These are phyloP conservation scores for Pheosia gnoma DNA, from an alignment of 2,888 invertebrate genomes.

Conservation along the genomic window DNA sequence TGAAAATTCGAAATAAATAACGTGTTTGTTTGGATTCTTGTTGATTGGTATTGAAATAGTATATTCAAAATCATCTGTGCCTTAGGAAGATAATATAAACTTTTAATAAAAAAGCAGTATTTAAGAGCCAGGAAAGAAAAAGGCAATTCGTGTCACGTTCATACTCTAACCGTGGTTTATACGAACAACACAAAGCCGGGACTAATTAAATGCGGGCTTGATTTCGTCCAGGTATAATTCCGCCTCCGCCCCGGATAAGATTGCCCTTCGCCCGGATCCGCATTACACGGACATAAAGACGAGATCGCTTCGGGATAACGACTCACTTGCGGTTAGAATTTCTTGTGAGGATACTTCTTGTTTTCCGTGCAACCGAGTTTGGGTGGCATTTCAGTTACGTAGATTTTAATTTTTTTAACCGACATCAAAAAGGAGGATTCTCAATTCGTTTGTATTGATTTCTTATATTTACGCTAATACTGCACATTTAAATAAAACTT, in stretches of 20 bases:
- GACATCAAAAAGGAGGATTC: too few species aligned
- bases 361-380: neutral
- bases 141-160: neutral
- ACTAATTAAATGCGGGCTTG: conserved; percentile 25
- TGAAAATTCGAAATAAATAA: too few species aligned
- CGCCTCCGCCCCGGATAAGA: conserved; percentile 24
- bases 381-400: neutral
- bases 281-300: conserved; percentile 30
- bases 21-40: too few species aligned
- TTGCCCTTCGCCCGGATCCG: conserved; percentile 20
- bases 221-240: conserved; percentile 28
- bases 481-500: too few species aligned
- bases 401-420: too few species aligned
- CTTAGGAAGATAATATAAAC: too few species aligned
- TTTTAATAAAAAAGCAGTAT: too few species aligned
- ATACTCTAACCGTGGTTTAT: neutral
- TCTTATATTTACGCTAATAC: too few species aligned
- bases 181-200: conserved; percentile 13
- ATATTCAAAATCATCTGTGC: too few species aligned
- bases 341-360: neutral
- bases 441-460: too few species aligned
- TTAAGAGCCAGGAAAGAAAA: neutral
- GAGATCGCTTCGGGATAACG: conserved; percentile 32
- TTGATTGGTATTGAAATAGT: too few species aligned
- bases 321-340: conserved; percentile 20